Base-by-base conservation (phyloP, 2,888 invertebrate genomes). In the Notodonta dromedarius region DNA sequence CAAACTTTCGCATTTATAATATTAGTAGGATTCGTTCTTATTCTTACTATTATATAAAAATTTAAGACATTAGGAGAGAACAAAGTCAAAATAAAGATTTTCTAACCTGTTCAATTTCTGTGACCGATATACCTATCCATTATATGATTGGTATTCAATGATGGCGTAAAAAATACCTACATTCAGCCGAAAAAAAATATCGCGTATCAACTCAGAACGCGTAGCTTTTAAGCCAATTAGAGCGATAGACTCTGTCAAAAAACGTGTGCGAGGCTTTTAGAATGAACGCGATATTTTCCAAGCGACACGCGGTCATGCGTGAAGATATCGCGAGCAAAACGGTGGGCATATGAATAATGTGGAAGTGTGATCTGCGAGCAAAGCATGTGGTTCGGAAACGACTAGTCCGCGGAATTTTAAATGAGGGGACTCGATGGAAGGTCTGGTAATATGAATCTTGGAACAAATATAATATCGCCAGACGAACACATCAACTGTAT, bases 191-290 rank as follows among this genome's bases (percentile, higher is more conserved):
- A 6, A 6, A 35, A 35, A 35, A 46, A 46, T 46, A 46, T 46
- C 46, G 46, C 7, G 5, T 46, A 46, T 5, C 5, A n/a, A 11
- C n/a, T 5, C 13, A n/a, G 13, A 5, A 16, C 12, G 12, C 16
- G 50, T 35, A 13, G 56, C 54, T 71, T 67, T 68, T 59, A 60
- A 69, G 59, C 54, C 65, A 71, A 71, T 66, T 69, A 65, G 61
- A 69, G 58, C 44, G 56, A 13, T 53, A 42, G 39, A 53, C 53
- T 52, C 12, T 51, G 56, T 53, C 60, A 65, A 65, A 68, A 63
- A 66, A 51, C 46, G 58, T 32, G 6, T 32, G 32, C 59, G 68
- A 59, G 57, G 64, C 65, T 66, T 70, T 73, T 59, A 64, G 58
- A 59, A 65, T 59, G 70, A 61, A 67, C 67, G 58, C 59, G 54